A percentile compares a stretch with the other conserved stretches of the same genome.
Evolutionary conservation across 2,888 invertebrate species (phyloP).

Genomic region (Lagria hirta): DNA sequence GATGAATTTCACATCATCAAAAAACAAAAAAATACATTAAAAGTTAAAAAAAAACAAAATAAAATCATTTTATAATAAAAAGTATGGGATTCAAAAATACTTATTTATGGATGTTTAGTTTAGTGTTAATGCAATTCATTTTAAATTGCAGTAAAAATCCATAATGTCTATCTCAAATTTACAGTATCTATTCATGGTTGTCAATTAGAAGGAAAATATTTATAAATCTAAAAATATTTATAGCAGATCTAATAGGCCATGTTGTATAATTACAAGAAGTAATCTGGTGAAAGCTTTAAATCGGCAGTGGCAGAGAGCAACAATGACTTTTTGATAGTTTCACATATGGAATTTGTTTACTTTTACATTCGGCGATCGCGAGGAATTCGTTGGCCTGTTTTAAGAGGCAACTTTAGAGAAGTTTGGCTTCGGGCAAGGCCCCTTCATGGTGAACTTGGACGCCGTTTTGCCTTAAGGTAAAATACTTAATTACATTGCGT

Average conservation of each 20-base stretch:
- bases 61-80: too few species aligned
- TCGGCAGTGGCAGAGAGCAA: background rate
- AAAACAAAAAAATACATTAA: too few species aligned
- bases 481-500: slow-evolving; percentile 40
- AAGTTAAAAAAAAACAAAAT: too few species aligned
- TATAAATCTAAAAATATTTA: background rate
- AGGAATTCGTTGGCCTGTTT: slow-evolving; percentile 23
- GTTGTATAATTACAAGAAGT: background rate
- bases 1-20: too few species aligned
- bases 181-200: too few species aligned
- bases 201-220: too few species aligned
- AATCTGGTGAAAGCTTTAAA: background rate
- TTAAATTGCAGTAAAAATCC: too few species aligned
- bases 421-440: slow-evolving; percentile 40
- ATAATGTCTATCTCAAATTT: too few species aligned
- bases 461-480: slow-evolving; percentile 40
- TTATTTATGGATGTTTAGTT: too few species aligned
- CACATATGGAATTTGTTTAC: slow-evolving; percentile 22
- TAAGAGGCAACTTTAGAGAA: slow-evolving; percentile 18
- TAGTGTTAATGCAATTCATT: too few species aligned
- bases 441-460: slow-evolving; percentile 32
- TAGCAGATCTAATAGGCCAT: background rate
- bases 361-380: slow-evolving; percentile 10
- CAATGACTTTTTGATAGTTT: slow-evolving; percentile 10
- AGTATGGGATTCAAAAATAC: too few species aligned